phyloP scores from a whole-genome alignment of 1,140 invertebrate species.

The Diorhabda carinulata region DNA sequence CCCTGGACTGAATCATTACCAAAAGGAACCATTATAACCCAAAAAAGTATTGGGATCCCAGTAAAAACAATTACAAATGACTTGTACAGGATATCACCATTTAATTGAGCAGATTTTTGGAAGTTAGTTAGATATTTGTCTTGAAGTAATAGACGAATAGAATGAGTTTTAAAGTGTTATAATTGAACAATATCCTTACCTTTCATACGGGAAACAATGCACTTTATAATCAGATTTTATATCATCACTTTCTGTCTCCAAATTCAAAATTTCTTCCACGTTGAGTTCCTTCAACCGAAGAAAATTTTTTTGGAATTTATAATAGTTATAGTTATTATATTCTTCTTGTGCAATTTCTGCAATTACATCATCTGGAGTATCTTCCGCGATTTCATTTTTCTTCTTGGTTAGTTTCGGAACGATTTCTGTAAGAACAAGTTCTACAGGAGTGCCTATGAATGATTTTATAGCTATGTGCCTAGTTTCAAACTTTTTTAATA shows the following conservation, averaged over 20 bases:
- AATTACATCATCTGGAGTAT: conserved; percentile 9
- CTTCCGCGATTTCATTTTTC: conserved; percentile 12
- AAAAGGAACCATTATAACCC: no score
- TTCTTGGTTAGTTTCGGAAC: background rate
- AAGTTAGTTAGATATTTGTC: conserved; percentile 21
- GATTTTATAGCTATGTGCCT: conserved; percentile 6
- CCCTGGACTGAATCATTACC: no score
- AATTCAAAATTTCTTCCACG: background rate
- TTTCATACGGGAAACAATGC: conserved; percentile 15
- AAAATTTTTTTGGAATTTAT: conserved; percentile 13
- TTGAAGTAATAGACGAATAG: no score
- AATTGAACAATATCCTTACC: background rate
- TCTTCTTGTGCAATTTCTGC: background rate
- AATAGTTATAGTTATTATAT: background rate
- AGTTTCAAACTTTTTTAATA: conserved; percentile 21
- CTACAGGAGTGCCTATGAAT: background rate
- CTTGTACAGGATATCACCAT: no score
- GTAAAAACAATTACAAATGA: no score
- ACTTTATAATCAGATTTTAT: background rate
- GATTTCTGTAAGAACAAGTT: conserved; percentile 20
- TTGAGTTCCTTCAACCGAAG: conserved; percentile 9
- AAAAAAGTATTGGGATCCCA: no score
- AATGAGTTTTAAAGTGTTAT: no score
- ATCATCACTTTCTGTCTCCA: background rate
- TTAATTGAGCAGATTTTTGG: no score